phyloP scores from a whole-genome alignment of 2,888 invertebrate species.

The Steinernema scapterisci region DNA sequence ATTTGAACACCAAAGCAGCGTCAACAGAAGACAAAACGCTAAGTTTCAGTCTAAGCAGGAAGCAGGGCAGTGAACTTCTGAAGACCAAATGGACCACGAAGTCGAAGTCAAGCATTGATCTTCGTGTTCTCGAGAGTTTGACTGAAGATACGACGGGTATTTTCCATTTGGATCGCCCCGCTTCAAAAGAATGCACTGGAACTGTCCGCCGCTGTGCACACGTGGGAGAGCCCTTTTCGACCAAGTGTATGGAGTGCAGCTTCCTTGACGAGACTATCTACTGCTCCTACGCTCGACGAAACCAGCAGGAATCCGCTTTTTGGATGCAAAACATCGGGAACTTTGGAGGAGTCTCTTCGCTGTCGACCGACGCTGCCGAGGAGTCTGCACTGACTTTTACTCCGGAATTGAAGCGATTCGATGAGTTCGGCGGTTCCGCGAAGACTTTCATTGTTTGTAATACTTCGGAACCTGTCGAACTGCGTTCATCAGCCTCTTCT shows the following conservation, averaged over 20 bases:
- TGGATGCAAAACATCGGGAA: constrained; percentile 37
- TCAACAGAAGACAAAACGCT: constrained; percentile 39
- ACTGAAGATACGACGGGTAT: background rate
- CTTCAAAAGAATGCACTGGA: background rate
- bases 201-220: background rate
- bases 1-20: constrained; percentile 48
- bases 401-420: constrained; percentile 44
- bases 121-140: background rate
- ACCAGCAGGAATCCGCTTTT: background rate
- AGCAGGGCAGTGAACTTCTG: background rate
- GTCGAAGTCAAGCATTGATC: background rate
- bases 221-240: background rate
- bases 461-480: constrained; percentile 34
- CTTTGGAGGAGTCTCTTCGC: constrained; percentile 34
- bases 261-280: background rate
- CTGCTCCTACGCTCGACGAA: background rate
- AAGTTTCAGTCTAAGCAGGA: background rate
- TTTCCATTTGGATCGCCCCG: background rate
- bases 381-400: constrained; percentile 43
- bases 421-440: constrained; percentile 36
- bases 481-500: background rate
- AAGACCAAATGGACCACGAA: background rate
- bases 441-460: constrained; percentile 49
- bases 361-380: constrained; percentile 61
- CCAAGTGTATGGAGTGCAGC: background rate